Base-by-base conservation (phyloP, 2,888 invertebrate species). In the Phengaris arion region DNA sequence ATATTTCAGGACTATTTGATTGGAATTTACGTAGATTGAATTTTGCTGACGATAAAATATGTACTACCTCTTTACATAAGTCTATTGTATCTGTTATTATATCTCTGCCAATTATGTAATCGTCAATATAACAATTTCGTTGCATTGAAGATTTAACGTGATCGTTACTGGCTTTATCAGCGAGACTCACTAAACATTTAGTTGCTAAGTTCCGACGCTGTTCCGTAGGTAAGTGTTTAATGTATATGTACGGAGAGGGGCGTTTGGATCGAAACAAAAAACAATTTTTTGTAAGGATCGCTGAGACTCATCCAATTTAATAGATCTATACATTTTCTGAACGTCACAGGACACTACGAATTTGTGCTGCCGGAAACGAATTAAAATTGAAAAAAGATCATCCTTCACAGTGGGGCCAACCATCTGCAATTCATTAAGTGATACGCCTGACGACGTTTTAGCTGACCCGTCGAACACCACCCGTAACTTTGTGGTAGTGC, bases 391-490 rank as follows among this genome's bases (percentile, higher is more conserved):
- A 74, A 59, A 15, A 45, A 73, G n/a, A 54, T 72, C 73, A 2
- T 73, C 55, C 15, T 74, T 59, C 48, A 64, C 74, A 46, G 57
- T 57, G 6, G 64, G 51, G 5, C 64, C 74, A 8, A 74, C 46
- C 74, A 74, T 74, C 15, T 74, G 74, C 15, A 74, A n/a, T 12
- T 57, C 57, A 22, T 74, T 74, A 13, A 64, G 46, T 46, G 74
- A 59, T 2, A 74, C 2, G 35, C 59, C 64, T 15, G 59, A 59
- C 45, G 48, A 57, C 45, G 77, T 72, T 9, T 10, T 48, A 13
- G 78, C 75, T 6, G 77, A 77, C 9, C 75, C 81, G 59, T 80
- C 77, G n/a, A 79, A 81, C 2, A 80, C 79, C 0, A 78, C 78
- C 1, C 78, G 64, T n/a, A 81, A 68, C 48, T 79, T 79, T 12